phyloP scores from a whole-genome alignment of 2,888 invertebrate genomes.

The Trachelus tabidus region DNA sequence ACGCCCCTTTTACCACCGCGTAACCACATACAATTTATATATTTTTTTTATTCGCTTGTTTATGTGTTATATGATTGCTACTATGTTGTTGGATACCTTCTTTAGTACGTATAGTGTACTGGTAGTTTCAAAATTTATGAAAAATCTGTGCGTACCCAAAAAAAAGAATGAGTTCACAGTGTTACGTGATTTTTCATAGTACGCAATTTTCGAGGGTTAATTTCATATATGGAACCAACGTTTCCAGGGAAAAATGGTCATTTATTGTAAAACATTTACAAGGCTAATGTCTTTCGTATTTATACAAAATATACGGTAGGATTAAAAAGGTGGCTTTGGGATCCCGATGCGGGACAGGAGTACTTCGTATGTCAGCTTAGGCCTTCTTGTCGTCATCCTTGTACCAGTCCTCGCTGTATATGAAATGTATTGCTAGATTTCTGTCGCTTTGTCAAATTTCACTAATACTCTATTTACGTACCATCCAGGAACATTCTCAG shows the following conservation, averaged over 20 bases:
- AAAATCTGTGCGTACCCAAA: neutral
- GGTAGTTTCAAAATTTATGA: neutral
- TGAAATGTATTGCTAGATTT: neutral
- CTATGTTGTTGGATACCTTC: neutral
- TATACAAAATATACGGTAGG: constrained; percentile 27
- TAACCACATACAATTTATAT: neutral
- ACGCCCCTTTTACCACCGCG: neutral
- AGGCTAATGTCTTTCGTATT: constrained; percentile 35
- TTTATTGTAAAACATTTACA: constrained; percentile 43
- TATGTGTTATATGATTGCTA: neutral
- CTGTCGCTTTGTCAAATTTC: neutral
- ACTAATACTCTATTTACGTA: constrained; percentile 65
- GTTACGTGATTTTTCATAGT: neutral
- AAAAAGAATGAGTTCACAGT: neutral
- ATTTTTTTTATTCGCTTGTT: neutral
- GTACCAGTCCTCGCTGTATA: constrained; percentile 85
- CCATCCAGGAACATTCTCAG: constrained; percentile 93
- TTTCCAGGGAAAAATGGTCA: constrained; percentile 26
- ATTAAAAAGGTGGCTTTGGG: constrained; percentile 35
- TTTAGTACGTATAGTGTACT: neutral
- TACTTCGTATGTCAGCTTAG: constrained; percentile 39
- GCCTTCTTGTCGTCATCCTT: constrained; percentile 77
- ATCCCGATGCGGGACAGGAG: constrained; percentile 65
- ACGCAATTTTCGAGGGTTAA: neutral
- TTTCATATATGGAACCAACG: neutral